Evolutionary conservation across 2,113 vertebrate genomes (phyloP).

Genomic region (Leptosomus discolor): DNA sequence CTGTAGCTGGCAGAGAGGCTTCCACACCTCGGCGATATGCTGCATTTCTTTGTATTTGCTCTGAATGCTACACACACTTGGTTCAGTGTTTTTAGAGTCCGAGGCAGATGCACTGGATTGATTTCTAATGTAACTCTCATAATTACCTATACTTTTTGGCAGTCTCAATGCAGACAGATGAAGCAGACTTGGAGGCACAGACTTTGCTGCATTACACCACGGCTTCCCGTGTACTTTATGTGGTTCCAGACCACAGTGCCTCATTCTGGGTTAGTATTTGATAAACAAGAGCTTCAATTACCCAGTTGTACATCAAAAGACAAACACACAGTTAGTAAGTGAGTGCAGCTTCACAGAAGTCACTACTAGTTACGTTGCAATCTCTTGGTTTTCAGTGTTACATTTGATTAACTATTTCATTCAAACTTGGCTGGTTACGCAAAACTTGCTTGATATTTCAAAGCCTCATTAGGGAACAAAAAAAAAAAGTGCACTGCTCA

Average conservation of each 20-base stretch:
- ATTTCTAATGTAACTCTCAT: neutral
- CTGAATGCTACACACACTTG: accelerated
- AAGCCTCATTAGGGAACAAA: neutral
- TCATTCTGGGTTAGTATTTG: neutral
- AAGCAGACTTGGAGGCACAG: neutral
- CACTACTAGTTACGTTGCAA: accelerated
- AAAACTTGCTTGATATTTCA: neutral
- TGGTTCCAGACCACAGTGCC: neutral
- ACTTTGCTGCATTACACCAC: accelerated
- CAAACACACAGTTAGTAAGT: accelerated
- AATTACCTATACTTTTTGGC: neutral
- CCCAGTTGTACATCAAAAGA: neutral
- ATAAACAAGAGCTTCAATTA: neutral
- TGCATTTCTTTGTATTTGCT: neutral
- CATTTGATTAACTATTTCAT: neutral
- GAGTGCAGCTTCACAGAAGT: neutral
- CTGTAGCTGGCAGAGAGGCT: neutral
- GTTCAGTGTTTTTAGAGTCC: neutral
- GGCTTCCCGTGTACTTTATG: neutral
- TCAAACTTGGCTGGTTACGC: neutral
- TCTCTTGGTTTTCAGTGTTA: neutral
- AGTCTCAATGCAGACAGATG: neutral
- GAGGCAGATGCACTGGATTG: neutral
- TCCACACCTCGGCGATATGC: accelerated
- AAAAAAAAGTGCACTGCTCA: accelerated